Base-by-base conservation (phyloP, 1,140 invertebrate species). In the Lepidotrigona ventralis region DNA sequence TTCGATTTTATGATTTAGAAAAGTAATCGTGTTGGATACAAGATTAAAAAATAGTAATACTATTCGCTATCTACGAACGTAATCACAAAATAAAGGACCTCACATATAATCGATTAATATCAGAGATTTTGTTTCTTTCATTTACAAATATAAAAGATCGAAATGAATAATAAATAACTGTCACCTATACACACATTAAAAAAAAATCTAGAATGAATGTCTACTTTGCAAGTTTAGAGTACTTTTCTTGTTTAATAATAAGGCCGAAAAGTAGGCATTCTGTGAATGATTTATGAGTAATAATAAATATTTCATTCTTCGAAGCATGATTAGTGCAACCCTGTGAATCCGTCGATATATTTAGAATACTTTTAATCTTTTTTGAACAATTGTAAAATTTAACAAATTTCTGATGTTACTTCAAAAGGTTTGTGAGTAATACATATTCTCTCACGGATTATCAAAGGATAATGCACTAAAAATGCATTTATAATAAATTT, bases 241-340 rank as follows among this genome's bases (percentile, higher is more conserved):
- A 73, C n/a, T 54, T 54, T 68, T n/a, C 66, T 19, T 75, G 51
- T 85, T n/a, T 75, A 39, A 68, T 92, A 91, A 92, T 93, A 93
- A 93, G 92, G 92, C 92, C 92, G 89, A 93, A 93, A 93, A 90
- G 87, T 93, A 93, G 92, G 90, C 92, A 84, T 91, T 91, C 64
- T 81, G 53, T 81, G 39, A 46, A 64, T 79, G 60, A 84, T 77
- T 85, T 51, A 81, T 60, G 68, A 79, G 75, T 81, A 33, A 33
- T 33, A 33, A 33, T 53, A 82, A 64, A 86, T 69, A 75, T 81
- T 80, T 60, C 74, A 76, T 80, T 71, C 66, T 70, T 33, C 46
- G 54, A 58, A 76, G 51, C 86, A 89, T 64, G 71, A 81, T 89
- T 84, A 86, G 81, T 79, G 78, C 84, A 89, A 33, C 66, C 70